A percentile compares a stretch with the other conserved stretches of the same genome.
These are phyloP conservation scores for Nymphalis io DNA, from an alignment of 1,140 invertebrate genomes.

Conservation along the genomic window DNA sequence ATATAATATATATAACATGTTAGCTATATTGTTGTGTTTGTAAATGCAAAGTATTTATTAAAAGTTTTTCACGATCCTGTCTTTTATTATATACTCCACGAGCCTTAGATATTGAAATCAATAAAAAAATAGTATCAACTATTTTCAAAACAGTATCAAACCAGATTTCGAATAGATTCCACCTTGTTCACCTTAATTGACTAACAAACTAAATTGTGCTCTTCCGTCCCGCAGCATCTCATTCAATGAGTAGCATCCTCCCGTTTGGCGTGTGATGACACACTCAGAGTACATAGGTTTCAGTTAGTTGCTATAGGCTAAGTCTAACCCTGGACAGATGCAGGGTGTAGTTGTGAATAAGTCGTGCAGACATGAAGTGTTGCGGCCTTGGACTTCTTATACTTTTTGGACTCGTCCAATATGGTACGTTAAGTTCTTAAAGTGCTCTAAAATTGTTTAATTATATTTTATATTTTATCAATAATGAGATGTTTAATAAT, in stretches of 20 bases:
- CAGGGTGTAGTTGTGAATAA: slow-evolving; percentile 22
- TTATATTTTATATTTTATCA: background rate
- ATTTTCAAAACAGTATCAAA: background rate
- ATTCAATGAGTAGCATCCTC: slow-evolving; percentile 53
- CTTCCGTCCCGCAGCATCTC: slow-evolving; percentile 41
- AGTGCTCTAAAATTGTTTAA: background rate
- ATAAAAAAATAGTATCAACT: background rate
- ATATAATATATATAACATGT: background rate
- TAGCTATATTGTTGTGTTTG: slow-evolving; percentile 66
- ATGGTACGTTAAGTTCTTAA: slow-evolving; percentile 51
- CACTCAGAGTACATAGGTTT: slow-evolving; percentile 29
- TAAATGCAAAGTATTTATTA: slow-evolving; percentile 68
- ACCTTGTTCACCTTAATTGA: slow-evolving; percentile 11
- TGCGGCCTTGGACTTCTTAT: slow-evolving; percentile 43
- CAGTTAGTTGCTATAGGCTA: slow-evolving; percentile 28
- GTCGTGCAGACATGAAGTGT: slow-evolving; percentile 38
- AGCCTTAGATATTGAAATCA: background rate
- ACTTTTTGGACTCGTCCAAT: slow-evolving; percentile 50
- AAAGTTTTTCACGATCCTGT: slow-evolving; percentile 55
- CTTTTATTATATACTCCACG: slow-evolving; percentile 34
- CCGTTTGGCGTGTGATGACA: slow-evolving; percentile 27
- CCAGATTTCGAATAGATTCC: background rate
- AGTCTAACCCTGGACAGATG: slow-evolving; percentile 27
- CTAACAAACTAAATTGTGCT: slow-evolving; percentile 50
- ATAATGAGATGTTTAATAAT: too few relatives aligned